These are phyloP conservation scores for Chrysolina oricalcia DNA, from an alignment of 2,888 invertebrate genomes.

Conservation along the genomic window DNA sequence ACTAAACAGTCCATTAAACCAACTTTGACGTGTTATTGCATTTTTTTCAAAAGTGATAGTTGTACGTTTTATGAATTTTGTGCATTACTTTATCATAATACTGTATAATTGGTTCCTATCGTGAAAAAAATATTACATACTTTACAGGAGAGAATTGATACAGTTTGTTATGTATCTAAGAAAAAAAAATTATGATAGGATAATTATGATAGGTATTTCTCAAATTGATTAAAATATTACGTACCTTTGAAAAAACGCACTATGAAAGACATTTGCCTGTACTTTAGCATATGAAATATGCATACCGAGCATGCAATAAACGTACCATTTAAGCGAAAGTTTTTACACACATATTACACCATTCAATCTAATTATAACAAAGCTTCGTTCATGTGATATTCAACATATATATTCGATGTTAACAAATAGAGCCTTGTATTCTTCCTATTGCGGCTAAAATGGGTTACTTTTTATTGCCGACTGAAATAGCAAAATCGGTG, in stretches of 20 bases:
- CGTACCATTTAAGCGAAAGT: not conserved
- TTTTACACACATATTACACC: slow-evolving; percentile 8
- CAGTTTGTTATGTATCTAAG: too few species aligned
- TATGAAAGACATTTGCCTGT: not conserved
- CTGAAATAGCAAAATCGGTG: not conserved
- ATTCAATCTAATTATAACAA: slow-evolving; percentile 4
- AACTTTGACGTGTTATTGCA: too few species aligned
- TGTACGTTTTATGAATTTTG: too few species aligned
- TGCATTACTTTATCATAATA: too few species aligned
- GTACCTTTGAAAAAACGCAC: not conserved
- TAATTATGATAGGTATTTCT: too few species aligned
- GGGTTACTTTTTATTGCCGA: slow-evolving; percentile 6
- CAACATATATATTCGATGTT: slow-evolving; percentile 4
- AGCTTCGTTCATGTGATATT: not conserved
- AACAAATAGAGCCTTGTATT: slow-evolving; percentile 16
- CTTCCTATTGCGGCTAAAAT: slow-evolving; percentile 16
- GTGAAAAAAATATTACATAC: too few species aligned
- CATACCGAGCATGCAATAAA: slow-evolving; percentile 7
- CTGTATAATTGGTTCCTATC: too few species aligned
- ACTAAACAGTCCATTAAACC: too few species aligned
- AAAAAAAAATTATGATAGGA: too few species aligned
- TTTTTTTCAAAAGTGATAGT: too few species aligned
- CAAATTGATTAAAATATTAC: too few species aligned
- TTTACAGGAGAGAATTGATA: too few species aligned
- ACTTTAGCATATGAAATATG: not conserved